A percentile compares a stretch with the other conserved stretches of the same genome.
Conservation (phyloP, 2,113 vertebrate species). For the Mustela lutreola region DNA sequence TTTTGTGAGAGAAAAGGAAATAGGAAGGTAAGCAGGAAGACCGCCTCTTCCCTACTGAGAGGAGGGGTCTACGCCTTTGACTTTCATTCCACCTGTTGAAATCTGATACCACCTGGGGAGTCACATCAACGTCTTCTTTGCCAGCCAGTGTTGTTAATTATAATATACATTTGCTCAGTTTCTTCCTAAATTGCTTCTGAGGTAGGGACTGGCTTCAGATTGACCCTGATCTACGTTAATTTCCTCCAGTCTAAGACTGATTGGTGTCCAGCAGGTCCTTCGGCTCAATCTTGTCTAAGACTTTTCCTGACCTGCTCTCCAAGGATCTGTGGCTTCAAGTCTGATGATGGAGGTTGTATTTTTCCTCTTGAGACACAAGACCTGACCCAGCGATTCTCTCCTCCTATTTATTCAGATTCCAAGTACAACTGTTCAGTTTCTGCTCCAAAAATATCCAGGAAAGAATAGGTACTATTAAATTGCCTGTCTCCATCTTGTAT, state of each 20-base stretch:
- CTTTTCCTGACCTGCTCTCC: not conserved
- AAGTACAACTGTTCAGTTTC: conserved; percentile 44
- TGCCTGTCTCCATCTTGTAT: conserved; percentile 45
- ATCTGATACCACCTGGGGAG: not conserved
- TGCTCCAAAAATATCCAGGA: conserved; percentile 67
- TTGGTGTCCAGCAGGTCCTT: not conserved
- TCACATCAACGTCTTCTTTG: not conserved
- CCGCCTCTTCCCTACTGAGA: not conserved
- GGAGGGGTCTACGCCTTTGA: not conserved
- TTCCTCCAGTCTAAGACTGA: not conserved
- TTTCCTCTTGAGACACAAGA: conserved; percentile 28
- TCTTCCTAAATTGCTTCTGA: not conserved
- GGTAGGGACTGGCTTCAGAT: not conserved
- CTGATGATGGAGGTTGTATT: not conserved
- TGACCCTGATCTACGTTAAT: not conserved
- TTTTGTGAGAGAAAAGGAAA: not conserved
- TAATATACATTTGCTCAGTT: not conserved
- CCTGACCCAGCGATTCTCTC: not conserved
- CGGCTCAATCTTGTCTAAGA: not conserved
- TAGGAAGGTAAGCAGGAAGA: not conserved
- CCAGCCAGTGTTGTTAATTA: not conserved
- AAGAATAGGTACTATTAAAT: conserved; percentile 66
- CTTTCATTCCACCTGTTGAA: not conserved
- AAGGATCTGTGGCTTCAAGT: not conserved
- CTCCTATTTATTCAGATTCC: conserved; percentile 47